Conservation (phyloP, 2,797 vertebrate species). For the Takifugu rubripes region DNA sequence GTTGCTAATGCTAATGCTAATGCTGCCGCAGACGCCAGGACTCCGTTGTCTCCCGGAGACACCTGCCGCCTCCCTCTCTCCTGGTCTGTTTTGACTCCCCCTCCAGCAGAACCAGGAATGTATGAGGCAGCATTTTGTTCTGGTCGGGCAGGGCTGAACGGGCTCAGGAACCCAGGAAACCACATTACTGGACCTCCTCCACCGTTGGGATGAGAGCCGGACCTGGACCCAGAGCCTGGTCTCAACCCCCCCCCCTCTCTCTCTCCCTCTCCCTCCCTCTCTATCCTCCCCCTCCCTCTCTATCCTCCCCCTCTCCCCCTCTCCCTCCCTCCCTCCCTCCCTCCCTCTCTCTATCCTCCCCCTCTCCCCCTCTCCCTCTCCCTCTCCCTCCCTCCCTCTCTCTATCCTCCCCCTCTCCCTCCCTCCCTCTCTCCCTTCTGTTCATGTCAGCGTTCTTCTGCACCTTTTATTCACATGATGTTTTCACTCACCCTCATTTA, state of each 20-base stretch:
- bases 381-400: no score
- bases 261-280: no score
- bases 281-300: no score
- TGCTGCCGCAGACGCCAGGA: constrained; percentile 6
- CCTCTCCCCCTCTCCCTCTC: no score
- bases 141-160: constrained; percentile 33
- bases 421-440: no score
- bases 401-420: no score
- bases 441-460: constrained; percentile 1
- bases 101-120: constrained; percentile 54
- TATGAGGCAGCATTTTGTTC: constrained; percentile 66
- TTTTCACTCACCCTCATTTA: constrained; percentile 39
- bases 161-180: constrained; percentile 41
- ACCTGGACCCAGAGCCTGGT: no score
- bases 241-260: no score
- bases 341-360: no score
- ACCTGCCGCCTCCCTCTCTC: constrained; percentile 49
- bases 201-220: constrained; percentile 13
- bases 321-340: no score
- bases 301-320: no score
- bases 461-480: constrained; percentile 2
- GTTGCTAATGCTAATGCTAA: constrained; percentile 7
- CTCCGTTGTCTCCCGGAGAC: constrained; percentile 48
- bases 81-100: background rate
- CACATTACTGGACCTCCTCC: constrained; percentile 56